phyloP scores from a whole-genome alignment of 2,888 invertebrate species.

The Tillus elongatus region DNA sequence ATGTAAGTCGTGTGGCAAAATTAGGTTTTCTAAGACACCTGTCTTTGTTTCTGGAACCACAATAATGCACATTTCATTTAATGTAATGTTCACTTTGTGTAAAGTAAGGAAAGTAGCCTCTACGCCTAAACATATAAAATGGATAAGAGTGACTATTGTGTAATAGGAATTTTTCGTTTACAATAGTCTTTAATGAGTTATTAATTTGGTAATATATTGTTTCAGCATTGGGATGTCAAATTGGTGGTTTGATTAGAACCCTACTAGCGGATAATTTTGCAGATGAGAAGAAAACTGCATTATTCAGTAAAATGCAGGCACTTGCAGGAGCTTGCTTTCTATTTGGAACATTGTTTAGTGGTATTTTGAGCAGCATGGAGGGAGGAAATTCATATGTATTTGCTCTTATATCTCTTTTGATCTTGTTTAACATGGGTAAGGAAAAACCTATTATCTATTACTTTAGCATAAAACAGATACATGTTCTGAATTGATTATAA shows the following conservation, averaged over 20 bases:
- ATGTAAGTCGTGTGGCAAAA: too few relatives aligned
- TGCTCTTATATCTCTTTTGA: not conserved
- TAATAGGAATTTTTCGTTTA: not conserved
- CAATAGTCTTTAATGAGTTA: not conserved
- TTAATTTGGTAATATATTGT: not conserved
- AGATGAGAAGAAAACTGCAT: not conserved
- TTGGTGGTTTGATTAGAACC: not conserved
- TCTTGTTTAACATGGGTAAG: not conserved
- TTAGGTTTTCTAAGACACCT: too few relatives aligned
- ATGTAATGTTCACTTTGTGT: not conserved
- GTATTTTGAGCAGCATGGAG: not conserved
- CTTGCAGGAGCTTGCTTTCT: not conserved
- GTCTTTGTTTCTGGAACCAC: too few relatives aligned
- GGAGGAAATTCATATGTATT: not conserved
- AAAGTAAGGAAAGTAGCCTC: not conserved
- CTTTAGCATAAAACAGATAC: not conserved
- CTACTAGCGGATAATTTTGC: not conserved
- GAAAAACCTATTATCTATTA: not conserved
- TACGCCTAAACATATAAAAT: too few relatives aligned
- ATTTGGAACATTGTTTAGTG: not conserved
- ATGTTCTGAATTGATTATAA: not conserved
- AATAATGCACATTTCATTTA: too few relatives aligned
- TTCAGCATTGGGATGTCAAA: constrained; percentile 2
- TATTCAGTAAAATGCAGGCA: not conserved
- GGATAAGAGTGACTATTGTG: not conserved